Evolutionary conservation across 2,888 invertebrate genomes (phyloP).

Genomic region (Rhingia campestris): DNA sequence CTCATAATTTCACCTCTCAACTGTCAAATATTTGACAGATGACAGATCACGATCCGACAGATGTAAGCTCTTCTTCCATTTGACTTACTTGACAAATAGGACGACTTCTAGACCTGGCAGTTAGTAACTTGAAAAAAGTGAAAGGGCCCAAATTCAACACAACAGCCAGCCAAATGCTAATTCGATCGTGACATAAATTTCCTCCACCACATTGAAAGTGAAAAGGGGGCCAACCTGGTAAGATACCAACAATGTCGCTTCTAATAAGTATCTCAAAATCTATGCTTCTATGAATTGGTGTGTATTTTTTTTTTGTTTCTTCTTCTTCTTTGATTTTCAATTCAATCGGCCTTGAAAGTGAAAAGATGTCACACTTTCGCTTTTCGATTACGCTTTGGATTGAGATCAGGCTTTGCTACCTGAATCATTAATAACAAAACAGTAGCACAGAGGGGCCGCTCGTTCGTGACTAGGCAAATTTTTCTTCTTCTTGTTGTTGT

Average conservation of each 20-base stretch:
- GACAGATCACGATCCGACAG: constrained; percentile 38
- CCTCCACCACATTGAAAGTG: constrained; percentile 54
- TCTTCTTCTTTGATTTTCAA: constrained; percentile 44
- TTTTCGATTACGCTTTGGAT: constrained; percentile 72
- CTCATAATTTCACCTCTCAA: constrained; percentile 24
- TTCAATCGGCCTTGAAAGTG: constrained; percentile 72
- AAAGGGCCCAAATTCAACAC: constrained; percentile 58
- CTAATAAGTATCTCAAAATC: constrained; percentile 36
- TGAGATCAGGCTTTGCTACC: constrained; percentile 72
- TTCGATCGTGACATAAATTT: constrained; percentile 66
- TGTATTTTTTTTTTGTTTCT: constrained; percentile 11
- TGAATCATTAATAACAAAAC: constrained; percentile 63
- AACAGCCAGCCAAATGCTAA: constrained; percentile 62
- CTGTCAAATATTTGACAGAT: constrained; percentile 29
- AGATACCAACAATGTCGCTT: constrained; percentile 13
- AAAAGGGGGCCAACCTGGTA: constrained; percentile 56
- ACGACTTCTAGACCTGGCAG: not conserved
- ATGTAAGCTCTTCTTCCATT: constrained; percentile 15
- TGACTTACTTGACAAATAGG: constrained; percentile 38
- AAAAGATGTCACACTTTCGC: constrained; percentile 75
- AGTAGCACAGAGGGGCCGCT: constrained; percentile 8
- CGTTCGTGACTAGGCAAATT: constrained; percentile 59
- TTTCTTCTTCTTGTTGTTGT: constrained; percentile 25
- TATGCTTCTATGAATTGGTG: not conserved
- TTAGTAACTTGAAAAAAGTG: constrained; percentile 38